These are phyloP conservation scores for Drosophila algonquin DNA, from an alignment of 2,888 invertebrate species.

Conservation along the genomic window DNA sequence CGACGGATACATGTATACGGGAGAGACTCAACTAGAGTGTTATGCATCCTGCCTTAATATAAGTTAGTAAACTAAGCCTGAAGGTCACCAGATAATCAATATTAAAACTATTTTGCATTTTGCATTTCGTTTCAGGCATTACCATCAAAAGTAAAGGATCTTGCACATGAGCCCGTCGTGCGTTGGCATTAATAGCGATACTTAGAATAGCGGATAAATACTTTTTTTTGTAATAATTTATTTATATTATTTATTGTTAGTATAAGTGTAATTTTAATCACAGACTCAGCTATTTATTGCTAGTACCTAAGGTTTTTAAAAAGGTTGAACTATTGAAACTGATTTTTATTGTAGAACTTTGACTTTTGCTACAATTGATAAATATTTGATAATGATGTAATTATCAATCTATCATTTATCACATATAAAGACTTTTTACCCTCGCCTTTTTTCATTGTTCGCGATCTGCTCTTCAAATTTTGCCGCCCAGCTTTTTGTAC, in stretches of 20 bases:
- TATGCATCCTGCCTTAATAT: constrained; percentile 82
- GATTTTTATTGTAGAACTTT: neutral
- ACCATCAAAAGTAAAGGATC: constrained; percentile 82
- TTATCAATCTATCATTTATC: neutral
- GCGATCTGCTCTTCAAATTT: too few species aligned
- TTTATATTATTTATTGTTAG: neutral
- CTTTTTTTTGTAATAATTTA: neutral
- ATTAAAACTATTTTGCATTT: neutral
- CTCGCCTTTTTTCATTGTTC: too few species aligned
- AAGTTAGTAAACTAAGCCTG: constrained; percentile 62
- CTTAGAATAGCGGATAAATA: neutral
- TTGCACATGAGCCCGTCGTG: constrained; percentile 55
- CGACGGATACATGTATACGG: constrained; percentile 83
- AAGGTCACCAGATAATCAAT: neutral
- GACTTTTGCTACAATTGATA: neutral
- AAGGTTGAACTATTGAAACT: neutral
- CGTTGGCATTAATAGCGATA: neutral
- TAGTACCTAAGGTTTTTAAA: neutral
- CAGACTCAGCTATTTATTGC: neutral
- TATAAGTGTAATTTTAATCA: neutral
- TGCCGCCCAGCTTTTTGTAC: too few species aligned
- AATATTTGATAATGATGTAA: neutral
- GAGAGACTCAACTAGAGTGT: constrained; percentile 82
- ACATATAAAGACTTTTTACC: neutral
- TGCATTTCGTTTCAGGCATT: constrained; percentile 71